Conservation (phyloP, 2,797 vertebrate species). For the Microctenopoma lineatum region DNA sequence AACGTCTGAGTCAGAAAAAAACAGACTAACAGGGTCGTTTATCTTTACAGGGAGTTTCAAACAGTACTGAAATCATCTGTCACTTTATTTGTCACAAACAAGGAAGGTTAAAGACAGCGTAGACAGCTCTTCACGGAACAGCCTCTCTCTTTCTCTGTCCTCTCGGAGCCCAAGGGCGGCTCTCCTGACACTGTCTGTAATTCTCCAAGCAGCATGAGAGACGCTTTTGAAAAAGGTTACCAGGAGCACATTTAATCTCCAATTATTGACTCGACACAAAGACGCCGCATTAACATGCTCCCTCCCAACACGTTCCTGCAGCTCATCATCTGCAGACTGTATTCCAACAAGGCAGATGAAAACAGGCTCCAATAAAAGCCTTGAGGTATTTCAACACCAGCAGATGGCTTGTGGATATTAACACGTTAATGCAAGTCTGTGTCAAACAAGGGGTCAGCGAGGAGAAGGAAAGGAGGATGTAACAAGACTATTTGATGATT, state of each 20-base stretch:
- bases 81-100: slow-evolving; percentile 8
- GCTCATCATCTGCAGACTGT: slow-evolving; percentile 34
- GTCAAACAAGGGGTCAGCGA: slow-evolving; percentile 27
- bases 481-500: slow-evolving; percentile 34
- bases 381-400: slow-evolving; percentile 8
- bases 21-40: no score
- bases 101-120: slow-evolving; percentile 31
- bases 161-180: slow-evolving; percentile 63
- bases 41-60: background rate
- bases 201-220: slow-evolving; percentile 60
- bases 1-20: slow-evolving; percentile 3
- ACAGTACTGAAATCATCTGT: slow-evolving; percentile 5
- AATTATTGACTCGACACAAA: slow-evolving; percentile 60
- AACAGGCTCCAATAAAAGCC: slow-evolving; percentile 2
- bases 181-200: slow-evolving; percentile 54
- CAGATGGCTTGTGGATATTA: slow-evolving; percentile 3
- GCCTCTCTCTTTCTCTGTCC: slow-evolving; percentile 29
- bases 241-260: slow-evolving; percentile 63
- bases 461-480: slow-evolving; percentile 12
- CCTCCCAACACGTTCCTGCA: slow-evolving; percentile 35
- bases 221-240: slow-evolving; percentile 28
- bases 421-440: background rate
- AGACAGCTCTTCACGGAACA: slow-evolving; percentile 43
- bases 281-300: slow-evolving; percentile 40
- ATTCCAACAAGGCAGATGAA: slow-evolving; percentile 32